Percentiles rank a stretch among this genome's conserved stretches.
These are phyloP conservation scores for Xylota segnis DNA, from an alignment of 2,888 invertebrate genomes.

Conservation along the genomic window DNA sequence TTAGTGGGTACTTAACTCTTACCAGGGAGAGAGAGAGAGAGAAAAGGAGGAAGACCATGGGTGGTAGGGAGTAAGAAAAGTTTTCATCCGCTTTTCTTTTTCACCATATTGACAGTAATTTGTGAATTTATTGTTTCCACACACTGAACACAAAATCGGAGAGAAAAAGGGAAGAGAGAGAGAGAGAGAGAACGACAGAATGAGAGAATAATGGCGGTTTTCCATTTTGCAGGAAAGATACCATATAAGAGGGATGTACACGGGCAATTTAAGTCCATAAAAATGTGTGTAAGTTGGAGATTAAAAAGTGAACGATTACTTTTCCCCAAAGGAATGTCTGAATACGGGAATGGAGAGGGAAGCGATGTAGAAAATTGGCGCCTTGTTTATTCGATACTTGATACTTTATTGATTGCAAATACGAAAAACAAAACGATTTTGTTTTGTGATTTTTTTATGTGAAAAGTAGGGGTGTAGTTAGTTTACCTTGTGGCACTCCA, in stretches of 20 bases:
- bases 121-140: slow-evolving; percentile 58
- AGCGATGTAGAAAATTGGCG: slow-evolving; percentile 1
- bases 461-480: not conserved
- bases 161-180: not conserved
- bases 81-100: slow-evolving; percentile 46
- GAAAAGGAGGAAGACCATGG: too few species aligned
- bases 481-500: not conserved
- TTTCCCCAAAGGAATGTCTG: not conserved
- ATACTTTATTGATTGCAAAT: not conserved
- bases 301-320: slow-evolving; percentile 65
- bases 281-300: slow-evolving; percentile 68
- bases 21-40: too few species aligned
- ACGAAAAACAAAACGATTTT: not conserved
- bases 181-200: not conserved
- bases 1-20: slow-evolving; percentile 50
- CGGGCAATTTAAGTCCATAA: slow-evolving; percentile 54
- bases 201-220: slow-evolving; percentile 11
- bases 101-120: slow-evolving; percentile 64
- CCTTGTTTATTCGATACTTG: not conserved
- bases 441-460: not conserved
- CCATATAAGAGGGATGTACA: slow-evolving; percentile 48
- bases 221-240: slow-evolving; percentile 36
- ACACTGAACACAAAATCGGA: not conserved
- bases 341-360: not conserved
- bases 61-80: not conserved